phyloP scores from a whole-genome alignment of 2,113 vertebrate genomes.

The Oryzias melastigma region DNA sequence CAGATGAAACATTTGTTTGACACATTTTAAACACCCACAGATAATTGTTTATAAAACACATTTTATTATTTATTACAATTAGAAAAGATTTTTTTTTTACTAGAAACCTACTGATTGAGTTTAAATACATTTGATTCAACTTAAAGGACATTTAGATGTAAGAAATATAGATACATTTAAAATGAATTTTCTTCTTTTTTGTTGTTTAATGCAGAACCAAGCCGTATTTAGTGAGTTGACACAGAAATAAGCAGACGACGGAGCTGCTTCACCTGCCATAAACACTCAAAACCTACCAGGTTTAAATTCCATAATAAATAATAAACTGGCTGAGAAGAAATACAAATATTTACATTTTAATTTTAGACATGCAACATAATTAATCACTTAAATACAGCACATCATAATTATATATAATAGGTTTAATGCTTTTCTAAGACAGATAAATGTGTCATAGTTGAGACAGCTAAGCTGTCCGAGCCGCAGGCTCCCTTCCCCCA shows the following conservation, averaged over 20 bases:
- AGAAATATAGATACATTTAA: no score
- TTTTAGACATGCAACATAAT: neutral
- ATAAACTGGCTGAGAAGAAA: conserved; percentile 19
- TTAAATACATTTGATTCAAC: no score
- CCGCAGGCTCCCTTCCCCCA: conserved; percentile 53
- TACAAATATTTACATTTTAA: conserved; percentile 13
- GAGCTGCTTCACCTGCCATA: neutral
- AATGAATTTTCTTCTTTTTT: no score
- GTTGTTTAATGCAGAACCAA: neutral
- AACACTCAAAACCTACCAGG: neutral
- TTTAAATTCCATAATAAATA: conserved; percentile 20
- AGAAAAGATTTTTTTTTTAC: no score
- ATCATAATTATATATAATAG: conserved; percentile 4
- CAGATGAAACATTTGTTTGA: no score
- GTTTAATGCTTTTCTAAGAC: conserved; percentile 2
- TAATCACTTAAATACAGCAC: neutral
- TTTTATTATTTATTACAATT: no score
- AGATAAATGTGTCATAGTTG: conserved; percentile 28
- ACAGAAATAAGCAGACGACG: conserved; percentile 13
- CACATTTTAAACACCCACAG: no score
- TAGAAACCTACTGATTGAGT: no score
- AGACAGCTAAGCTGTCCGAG: conserved; percentile 37
- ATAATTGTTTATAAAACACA: no score
- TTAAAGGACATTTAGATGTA: no score
- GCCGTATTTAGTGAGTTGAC: conserved; percentile 16